phyloP scores from a whole-genome alignment of 2,888 invertebrate species.

The Thereva nobilitata region DNA sequence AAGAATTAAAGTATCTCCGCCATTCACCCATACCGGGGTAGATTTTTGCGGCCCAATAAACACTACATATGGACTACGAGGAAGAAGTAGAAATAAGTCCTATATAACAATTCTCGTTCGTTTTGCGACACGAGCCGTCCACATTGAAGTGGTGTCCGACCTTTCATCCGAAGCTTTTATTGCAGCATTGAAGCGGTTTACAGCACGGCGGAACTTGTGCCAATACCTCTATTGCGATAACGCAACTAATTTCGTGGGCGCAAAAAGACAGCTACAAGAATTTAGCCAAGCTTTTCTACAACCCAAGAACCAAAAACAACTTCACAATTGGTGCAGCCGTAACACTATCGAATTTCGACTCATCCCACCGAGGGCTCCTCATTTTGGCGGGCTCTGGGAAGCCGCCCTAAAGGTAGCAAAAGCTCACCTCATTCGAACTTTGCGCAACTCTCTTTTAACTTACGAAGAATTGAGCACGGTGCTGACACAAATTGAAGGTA shows the following conservation, averaged over 20 bases:
- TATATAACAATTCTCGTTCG: conserved; percentile 43
- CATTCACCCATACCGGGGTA: conserved; percentile 41
- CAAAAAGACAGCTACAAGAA: conserved; percentile 1
- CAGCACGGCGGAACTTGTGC: conserved; percentile 37
- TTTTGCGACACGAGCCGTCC: conserved; percentile 36
- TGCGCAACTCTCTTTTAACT: neutral
- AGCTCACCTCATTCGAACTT: neutral
- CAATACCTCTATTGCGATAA: conserved; percentile 37
- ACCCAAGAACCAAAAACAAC: neutral
- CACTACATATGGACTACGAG: conserved; percentile 37
- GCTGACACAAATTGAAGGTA: conserved; percentile 31
- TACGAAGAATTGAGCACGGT: conserved; percentile 37
- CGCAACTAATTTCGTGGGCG: conserved; percentile 43
- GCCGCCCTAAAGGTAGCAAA: conserved; percentile 38
- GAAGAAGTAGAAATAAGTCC: conserved; percentile 31
- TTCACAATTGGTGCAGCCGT: neutral
- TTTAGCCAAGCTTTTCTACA: neutral
- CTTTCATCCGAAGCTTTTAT: conserved; percentile 41
- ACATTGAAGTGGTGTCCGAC: conserved; percentile 42
- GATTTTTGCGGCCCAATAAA: conserved; percentile 42
- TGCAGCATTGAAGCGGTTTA: conserved; percentile 41
- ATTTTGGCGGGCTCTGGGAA: conserved; percentile 42
- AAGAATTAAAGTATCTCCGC: conserved; percentile 32
- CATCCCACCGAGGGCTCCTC: conserved; percentile 2
- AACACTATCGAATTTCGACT: neutral